Evolutionary conservation across 2,113 vertebrate species (phyloP).

Genomic region (Rhinogobius similis): DNA sequence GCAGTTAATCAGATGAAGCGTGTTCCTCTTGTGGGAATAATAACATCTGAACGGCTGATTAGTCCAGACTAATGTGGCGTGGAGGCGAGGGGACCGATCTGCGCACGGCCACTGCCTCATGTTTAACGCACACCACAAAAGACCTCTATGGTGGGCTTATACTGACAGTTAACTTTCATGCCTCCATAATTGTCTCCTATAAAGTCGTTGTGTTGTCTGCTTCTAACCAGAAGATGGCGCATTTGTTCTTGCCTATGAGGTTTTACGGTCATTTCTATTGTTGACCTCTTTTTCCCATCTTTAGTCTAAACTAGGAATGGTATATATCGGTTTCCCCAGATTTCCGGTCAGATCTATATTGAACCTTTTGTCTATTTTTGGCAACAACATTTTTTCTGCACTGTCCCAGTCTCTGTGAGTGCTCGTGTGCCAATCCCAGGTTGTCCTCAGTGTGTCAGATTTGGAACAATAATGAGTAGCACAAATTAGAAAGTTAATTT

Average conservation of each 20-base stretch:
- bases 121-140: no score
- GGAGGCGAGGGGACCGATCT: slow-evolving; percentile 1
- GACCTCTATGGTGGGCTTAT: background rate
- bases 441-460: no score
- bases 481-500: no score
- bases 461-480: no score
- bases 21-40: slow-evolving; percentile 19
- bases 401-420: no score
- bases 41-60: slow-evolving; percentile 27
- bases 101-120: background rate
- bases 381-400: no score
- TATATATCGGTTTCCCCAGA: no score
- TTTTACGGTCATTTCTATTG: background rate
- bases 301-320: no score
- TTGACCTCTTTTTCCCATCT: background rate
- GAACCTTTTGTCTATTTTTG: no score
- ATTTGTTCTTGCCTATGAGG: background rate
- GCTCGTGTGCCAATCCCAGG: no score
- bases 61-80: slow-evolving; percentile 18
- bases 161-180: background rate
- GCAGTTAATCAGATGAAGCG: slow-evolving; percentile 7
- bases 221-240: background rate
- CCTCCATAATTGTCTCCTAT: background rate
- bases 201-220: background rate
- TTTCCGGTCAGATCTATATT: no score